Base-by-base conservation (phyloP, 2,888 invertebrate species). In the Drosophila neotestacea region DNA sequence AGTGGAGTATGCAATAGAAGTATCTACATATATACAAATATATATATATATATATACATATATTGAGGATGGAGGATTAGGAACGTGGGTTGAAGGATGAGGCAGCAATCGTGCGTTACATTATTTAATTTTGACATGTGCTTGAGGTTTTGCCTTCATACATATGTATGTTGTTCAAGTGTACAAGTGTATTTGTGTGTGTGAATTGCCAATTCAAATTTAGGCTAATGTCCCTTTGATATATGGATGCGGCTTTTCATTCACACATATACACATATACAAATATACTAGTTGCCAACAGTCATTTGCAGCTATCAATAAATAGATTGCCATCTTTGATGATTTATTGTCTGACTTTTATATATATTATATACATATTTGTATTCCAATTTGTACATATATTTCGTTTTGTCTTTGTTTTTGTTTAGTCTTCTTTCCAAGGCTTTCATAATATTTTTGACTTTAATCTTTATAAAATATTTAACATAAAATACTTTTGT, bases 41-140 rank as follows among this genome's bases (percentile, higher is more conserved):
- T 30, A 28, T 39, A 28, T 13, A 38, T 16, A 41, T 39, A 28
- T 39, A 10, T 39, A 0, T 38, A 38, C 28, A 41, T 32, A 28
- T 39, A 28, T 39, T 4, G 11, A 38, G 4, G n/a, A 4, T 2
- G 7, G 42, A 4, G 4, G 34, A 0, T 11, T n/a, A 16, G 22
- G n/a, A 34, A 27, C 38, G 13, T 32, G 22, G 36, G 28, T 6
- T 9, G 41, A 30, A 48, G 46, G 27, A 52, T 41, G 58, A 42
- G 4, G 71, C 61, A 70, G 86, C 82, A 82, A 82, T 85, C 89
- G 90, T 84, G 83, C 85, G 89, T 88, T 82, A 88, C 88, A 85
- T 89, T 84, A 88, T 84, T 84, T 85, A 90, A 85, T 85, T 88
- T 80, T 85, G 84, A 90, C 90, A 90, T 88, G 87, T 90, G 90